Conservation (phyloP, 2,888 invertebrate species). For the Nemapogon koenigi region DNA sequence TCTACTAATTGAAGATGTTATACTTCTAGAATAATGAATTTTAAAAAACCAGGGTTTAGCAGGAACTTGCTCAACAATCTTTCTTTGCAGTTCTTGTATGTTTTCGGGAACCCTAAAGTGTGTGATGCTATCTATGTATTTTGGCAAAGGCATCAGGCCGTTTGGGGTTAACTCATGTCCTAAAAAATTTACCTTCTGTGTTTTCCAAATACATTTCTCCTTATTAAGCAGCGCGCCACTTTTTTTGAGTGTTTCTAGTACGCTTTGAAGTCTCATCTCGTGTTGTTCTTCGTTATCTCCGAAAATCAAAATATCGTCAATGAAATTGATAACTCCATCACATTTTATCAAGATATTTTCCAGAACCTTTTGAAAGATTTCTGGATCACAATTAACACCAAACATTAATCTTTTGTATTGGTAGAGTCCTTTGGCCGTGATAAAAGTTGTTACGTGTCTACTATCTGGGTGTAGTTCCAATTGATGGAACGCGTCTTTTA, state of each 20-base stretch:
- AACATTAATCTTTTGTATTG: slow-evolving; percentile 30
- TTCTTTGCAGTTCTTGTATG: slow-evolving; percentile 11
- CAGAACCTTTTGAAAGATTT: slow-evolving; percentile 21
- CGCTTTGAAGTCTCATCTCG: slow-evolving; percentile 7
- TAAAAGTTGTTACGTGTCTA: slow-evolving; percentile 29
- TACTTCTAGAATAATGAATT: no score
- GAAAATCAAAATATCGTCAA: slow-evolving; percentile 13
- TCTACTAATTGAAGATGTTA: no score
- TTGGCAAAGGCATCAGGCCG: background rate
- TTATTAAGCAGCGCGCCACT: slow-evolving; percentile 1
- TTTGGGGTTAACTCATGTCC: slow-evolving; percentile 4
- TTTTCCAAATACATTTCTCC: slow-evolving; percentile 2
- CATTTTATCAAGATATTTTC: slow-evolving; percentile 14
- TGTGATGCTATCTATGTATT: slow-evolving; percentile 1
- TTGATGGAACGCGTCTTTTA: slow-evolving; percentile 29
- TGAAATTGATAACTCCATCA: no score
- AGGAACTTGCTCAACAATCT: no score
- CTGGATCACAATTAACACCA: slow-evolving; percentile 25
- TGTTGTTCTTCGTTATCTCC: slow-evolving; percentile 5
- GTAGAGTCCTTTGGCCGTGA: slow-evolving; percentile 25
- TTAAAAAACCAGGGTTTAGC: no score
- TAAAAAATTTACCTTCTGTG: slow-evolving; percentile 1
- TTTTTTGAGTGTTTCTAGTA: slow-evolving; percentile 2
- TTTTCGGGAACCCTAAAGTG: slow-evolving; percentile 2
- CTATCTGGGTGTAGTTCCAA: slow-evolving; percentile 24